phyloP scores from a whole-genome alignment of 2,888 invertebrate genomes.

The Poecilus cupreus region DNA sequence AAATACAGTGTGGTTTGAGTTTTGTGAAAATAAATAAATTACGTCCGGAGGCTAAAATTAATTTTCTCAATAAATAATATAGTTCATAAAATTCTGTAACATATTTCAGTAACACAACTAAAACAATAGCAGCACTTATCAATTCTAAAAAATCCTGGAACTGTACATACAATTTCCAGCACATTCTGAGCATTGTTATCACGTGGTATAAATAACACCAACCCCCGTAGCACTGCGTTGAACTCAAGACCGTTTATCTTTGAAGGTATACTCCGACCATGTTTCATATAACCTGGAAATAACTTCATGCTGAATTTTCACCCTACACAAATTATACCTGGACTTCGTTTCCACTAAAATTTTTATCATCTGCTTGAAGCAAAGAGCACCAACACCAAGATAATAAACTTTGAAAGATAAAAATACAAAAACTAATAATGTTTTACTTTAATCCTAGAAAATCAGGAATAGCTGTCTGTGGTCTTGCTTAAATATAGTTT shows the following conservation, averaged over 20 bases:
- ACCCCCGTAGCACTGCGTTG: constrained; percentile 3
- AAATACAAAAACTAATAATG: too few relatives aligned
- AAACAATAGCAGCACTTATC: constrained; percentile 2
- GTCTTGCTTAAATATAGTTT: too few relatives aligned
- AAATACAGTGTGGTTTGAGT: not conserved
- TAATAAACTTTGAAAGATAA: too few relatives aligned
- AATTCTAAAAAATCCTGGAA: not conserved
- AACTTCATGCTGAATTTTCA: too few relatives aligned
- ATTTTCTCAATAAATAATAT: not conserved
- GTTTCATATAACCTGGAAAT: too few relatives aligned
- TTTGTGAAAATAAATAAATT: not conserved
- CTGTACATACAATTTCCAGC: constrained; percentile 23
- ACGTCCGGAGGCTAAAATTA: too few relatives aligned
- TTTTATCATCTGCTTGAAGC: too few relatives aligned
- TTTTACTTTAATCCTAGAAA: too few relatives aligned
- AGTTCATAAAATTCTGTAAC: not conserved
- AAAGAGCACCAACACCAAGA: too few relatives aligned
- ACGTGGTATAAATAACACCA: constrained; percentile 9
- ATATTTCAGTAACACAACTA: not conserved
- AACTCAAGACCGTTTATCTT: not conserved
- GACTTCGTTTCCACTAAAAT: too few relatives aligned
- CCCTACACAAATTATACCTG: too few relatives aligned
- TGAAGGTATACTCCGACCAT: not conserved
- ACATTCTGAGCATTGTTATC: constrained; percentile 12
- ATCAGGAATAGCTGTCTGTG: too few relatives aligned